Evolutionary conservation across 2,113 vertebrate genomes (phyloP).

Genomic region (Nanorana parkeri): DNA sequence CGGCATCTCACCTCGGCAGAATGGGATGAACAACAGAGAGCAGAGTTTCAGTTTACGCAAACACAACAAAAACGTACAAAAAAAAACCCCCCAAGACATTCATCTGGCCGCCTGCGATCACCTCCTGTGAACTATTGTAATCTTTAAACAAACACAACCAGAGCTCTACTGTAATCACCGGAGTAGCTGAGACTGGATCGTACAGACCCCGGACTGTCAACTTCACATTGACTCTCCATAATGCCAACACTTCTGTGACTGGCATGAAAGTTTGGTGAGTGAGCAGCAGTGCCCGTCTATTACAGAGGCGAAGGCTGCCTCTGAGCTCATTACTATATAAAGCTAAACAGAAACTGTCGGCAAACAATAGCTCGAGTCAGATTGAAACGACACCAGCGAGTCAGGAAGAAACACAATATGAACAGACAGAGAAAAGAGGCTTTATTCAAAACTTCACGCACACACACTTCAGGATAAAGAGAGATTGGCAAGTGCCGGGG

Average conservation of each 20-base stretch:
- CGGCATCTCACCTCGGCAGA: not conserved
- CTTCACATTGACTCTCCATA: not conserved
- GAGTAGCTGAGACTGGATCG: not conserved
- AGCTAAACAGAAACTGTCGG: conserved; percentile 11
- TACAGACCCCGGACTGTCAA: not conserved
- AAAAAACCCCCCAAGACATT: not conserved
- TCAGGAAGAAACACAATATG: conserved; percentile 28
- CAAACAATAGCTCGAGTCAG: conserved; percentile 32
- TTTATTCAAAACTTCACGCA: not conserved
- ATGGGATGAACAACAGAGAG: not conserved
- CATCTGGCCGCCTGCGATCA: conserved; percentile 11
- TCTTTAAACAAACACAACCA: not conserved
- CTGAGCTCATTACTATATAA: not conserved
- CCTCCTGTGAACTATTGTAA: not conserved
- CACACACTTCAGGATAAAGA: not conserved
- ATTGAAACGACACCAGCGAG: conserved; percentile 1
- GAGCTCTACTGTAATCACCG: not conserved
- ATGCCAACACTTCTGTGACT: conserved; percentile 11
- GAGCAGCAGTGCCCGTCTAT: conserved; percentile 3
- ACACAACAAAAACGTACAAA: conserved; percentile 20
- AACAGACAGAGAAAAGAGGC: not conserved
- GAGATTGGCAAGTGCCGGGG: conserved; percentile 33
- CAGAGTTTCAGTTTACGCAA: not conserved
- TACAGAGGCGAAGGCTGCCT: not conserved
- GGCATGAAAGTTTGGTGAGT: conserved; percentile 23